phyloP scores from a whole-genome alignment of 1,140 invertebrate species.

The Drosophila hydei region DNA sequence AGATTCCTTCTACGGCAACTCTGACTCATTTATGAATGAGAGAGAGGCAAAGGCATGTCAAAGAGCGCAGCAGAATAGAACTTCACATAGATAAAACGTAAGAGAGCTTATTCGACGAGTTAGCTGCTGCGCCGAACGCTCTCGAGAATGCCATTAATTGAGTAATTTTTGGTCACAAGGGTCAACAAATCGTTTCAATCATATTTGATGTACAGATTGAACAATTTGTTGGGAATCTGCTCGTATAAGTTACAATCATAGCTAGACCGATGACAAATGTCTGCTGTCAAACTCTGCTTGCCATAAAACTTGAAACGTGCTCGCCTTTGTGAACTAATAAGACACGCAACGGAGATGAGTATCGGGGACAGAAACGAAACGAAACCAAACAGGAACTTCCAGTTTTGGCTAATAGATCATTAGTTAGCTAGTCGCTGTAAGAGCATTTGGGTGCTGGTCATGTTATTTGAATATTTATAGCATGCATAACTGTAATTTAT shows the following conservation, averaged over 20 bases:
- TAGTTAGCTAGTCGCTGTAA: slow-evolving; percentile 71
- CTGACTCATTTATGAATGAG: too few species aligned
- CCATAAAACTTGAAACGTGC: slow-evolving; percentile 77
- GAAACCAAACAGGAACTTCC: slow-evolving; percentile 36
- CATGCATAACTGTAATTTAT: slow-evolving; percentile 79
- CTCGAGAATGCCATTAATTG: slow-evolving; percentile 8
- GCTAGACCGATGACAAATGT: slow-evolving; percentile 53
- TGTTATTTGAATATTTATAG: slow-evolving; percentile 80
- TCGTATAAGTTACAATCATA: slow-evolving; percentile 27
- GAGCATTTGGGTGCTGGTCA: slow-evolving; percentile 46
- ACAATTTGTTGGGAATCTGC: slow-evolving; percentile 63
- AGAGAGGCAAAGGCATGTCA: too few species aligned
- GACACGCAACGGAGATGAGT: slow-evolving; percentile 60
- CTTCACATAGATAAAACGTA: too few species aligned
- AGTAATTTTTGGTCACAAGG: slow-evolving; percentile 18
- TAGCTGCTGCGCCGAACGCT: too few species aligned
- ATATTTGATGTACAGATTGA: slow-evolving; percentile 51
- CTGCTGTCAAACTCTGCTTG: slow-evolving; percentile 54
- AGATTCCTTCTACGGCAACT: too few species aligned
- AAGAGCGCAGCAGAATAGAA: too few species aligned
- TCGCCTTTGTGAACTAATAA: slow-evolving; percentile 72
- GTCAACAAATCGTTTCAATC: slow-evolving; percentile 67
- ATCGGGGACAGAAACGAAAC: slow-evolving; percentile 29
- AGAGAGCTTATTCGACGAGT: too few species aligned
- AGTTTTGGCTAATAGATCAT: slow-evolving; percentile 72